Percentiles rank a stretch among this genome's conserved stretches.
phyloP scores from a whole-genome alignment of 2,113 vertebrate genomes.

The Tympanuchus pallidicinctus region DNA sequence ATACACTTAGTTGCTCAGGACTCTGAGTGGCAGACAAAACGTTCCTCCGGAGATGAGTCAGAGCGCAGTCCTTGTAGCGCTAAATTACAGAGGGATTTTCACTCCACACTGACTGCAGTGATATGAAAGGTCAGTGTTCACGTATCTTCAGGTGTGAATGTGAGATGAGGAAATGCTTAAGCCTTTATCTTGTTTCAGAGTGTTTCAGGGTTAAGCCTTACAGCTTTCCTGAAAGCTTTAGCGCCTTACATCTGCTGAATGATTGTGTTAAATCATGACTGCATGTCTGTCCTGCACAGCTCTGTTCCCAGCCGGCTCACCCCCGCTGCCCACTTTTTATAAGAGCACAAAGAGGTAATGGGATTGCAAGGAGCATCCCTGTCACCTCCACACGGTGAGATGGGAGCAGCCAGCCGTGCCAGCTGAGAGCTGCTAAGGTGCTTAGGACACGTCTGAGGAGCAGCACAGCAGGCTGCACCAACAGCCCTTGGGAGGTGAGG shows the following conservation, averaged over 20 bases:
- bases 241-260: slow-evolving; percentile 56
- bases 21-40: slow-evolving; percentile 16
- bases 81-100: slow-evolving; percentile 70
- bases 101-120: slow-evolving; percentile 37
- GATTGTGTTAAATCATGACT: slow-evolving; percentile 55
- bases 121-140: slow-evolving; percentile 70
- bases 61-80: slow-evolving; percentile 28
- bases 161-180: slow-evolving; percentile 56
- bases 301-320: not conserved
- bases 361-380: slow-evolving; percentile 22
- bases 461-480: not conserved
- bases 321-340: not conserved
- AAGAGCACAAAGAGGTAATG: not conserved
- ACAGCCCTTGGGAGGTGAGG: not conserved
- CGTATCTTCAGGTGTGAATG: slow-evolving; percentile 35
- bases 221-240: slow-evolving; percentile 65
- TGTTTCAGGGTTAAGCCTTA: slow-evolving; percentile 70
- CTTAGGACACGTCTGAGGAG: slow-evolving; percentile 2
- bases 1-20: not conserved
- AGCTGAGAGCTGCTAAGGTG: not conserved
- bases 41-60: slow-evolving; percentile 46
- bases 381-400: not conserved
- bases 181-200: slow-evolving; percentile 74
- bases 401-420: not conserved
- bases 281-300: slow-evolving; percentile 13